Base-by-base conservation (phyloP, 2,888 invertebrate species). In the Synanthedon vespiformis region DNA sequence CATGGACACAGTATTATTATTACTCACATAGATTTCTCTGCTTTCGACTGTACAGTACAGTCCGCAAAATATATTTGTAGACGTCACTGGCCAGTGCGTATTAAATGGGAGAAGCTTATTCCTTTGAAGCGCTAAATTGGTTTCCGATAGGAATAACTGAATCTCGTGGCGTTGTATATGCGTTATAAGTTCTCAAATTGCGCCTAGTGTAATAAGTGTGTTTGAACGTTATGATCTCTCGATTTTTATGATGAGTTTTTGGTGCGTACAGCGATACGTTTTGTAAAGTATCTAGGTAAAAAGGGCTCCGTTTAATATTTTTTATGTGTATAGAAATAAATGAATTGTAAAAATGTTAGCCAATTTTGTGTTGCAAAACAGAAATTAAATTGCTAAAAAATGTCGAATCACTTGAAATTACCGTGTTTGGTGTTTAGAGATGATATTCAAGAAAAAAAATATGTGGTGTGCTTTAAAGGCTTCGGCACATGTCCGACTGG, bases 311-410 rank as follows among this genome's bases (percentile, higher is more conserved):
- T 80, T 81, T 77, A 72, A 70, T 72, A 75, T 52, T 73, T 77
- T 80, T 78, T 77, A 78, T 73, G 78, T 77, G 74, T 78, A 75
- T 78, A 80, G 75, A 63, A 67, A 60, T 79, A 74, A 73, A 67
- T 60, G 67, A 44, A 50, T 50, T 53, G 54, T 56, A 56, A 51
- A 55, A 54, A 51, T 53, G 49, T 51, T 49, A 53, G 50, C 55
- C 54, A 56, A 54, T 56, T 53, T 55, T 55, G 27, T 48, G 52
- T 51, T 53, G 52, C 55, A 54, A 54, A 48, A 49, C 34, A 18
- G 48, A 50, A 52, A 53, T 54, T 55, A 56, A 57, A 59, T 56
- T 59, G 59, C 34, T n/a, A 34, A 55, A 57, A 56, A 53, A 56
- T 57, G 56, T 55, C n/a, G 51, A 48, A 53, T 13, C 22, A 44